Evolutionary conservation across 2,797 vertebrate species (phyloP).

Genomic region (Danio albolineatus): DNA sequence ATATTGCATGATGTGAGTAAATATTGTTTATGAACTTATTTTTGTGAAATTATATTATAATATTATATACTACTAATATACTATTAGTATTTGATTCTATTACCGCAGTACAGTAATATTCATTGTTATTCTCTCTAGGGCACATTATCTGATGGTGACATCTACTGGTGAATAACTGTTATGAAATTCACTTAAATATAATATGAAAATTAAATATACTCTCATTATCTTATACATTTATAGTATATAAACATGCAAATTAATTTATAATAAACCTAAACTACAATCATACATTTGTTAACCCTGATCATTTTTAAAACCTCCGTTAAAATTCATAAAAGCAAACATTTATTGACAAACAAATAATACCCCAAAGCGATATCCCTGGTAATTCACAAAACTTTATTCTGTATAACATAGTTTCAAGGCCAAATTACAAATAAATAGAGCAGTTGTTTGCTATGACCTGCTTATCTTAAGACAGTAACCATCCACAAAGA

Average conservation of each 20-base stretch:
- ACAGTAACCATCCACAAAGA: slow-evolving; percentile 62
- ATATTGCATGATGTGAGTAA: background rate
- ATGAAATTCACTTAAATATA: background rate
- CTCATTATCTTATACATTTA: too few relatives aligned
- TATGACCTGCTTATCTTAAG: slow-evolving; percentile 69
- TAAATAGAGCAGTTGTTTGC: slow-evolving; percentile 85
- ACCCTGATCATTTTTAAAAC: too few relatives aligned
- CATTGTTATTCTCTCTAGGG: background rate
- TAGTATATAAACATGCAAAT: too few relatives aligned
- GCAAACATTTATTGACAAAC: background rate
- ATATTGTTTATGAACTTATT: too few relatives aligned
- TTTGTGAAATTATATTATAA: too few relatives aligned
- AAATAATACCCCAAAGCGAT: background rate
- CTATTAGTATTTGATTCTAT: too few relatives aligned
- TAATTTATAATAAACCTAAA: too few relatives aligned
- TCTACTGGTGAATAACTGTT: slow-evolving; percentile 18
- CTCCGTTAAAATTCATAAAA: too few relatives aligned
- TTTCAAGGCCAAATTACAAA: slow-evolving; percentile 86
- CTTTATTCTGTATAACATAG: slow-evolving; percentile 74
- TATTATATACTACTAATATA: too few relatives aligned
- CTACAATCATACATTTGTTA: too few relatives aligned
- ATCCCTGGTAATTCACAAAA: slow-evolving; percentile 69
- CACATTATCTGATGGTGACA: slow-evolving; percentile 33
- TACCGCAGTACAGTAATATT: background rate
- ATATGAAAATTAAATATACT: background rate